phyloP scores from a whole-genome alignment of 2,113 vertebrate genomes.

The Alosa alosa region DNA sequence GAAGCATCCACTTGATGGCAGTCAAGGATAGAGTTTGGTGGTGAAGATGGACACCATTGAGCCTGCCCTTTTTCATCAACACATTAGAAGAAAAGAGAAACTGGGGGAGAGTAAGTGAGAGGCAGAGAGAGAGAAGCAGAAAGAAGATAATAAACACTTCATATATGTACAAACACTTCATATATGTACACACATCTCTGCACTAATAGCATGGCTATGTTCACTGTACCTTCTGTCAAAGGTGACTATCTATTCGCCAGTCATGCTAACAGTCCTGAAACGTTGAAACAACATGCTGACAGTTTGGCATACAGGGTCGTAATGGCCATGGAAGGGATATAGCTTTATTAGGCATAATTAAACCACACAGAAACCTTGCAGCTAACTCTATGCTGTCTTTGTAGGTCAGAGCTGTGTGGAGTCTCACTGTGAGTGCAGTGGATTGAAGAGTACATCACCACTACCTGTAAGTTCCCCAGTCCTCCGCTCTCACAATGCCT shows the following conservation, averaged over 20 bases:
- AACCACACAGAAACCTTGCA: not conserved
- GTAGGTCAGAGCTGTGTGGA: not conserved
- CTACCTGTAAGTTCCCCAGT: not conserved
- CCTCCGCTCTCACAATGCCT: conserved; percentile 20
- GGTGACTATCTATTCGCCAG: not conserved
- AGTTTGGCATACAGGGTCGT: not conserved
- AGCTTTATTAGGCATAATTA: not conserved
- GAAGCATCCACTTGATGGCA: conserved; percentile 65
- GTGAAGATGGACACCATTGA: conserved; percentile 16
- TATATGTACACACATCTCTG: conserved; percentile 7
- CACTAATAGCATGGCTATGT: conserved; percentile 1
- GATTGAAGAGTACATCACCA: conserved; percentile 1
- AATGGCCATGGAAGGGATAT: too few species aligned
- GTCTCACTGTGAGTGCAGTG: not conserved
- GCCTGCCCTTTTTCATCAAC: conserved; percentile 42
- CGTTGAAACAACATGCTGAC: not conserved
- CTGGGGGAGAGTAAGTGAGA: not conserved
- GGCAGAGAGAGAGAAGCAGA: conserved; percentile 34
- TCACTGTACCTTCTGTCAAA: not conserved
- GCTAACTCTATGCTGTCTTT: not conserved
- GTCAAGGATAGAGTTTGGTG: conserved; percentile 43
- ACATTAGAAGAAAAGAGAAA: conserved; percentile 20
- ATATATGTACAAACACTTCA: not conserved
- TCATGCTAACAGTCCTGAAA: not conserved
- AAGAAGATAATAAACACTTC: not conserved